These are phyloP conservation scores for Ptilonorhynchus violaceus DNA, from an alignment of 2,113 vertebrate genomes.

Conservation along the genomic window DNA sequence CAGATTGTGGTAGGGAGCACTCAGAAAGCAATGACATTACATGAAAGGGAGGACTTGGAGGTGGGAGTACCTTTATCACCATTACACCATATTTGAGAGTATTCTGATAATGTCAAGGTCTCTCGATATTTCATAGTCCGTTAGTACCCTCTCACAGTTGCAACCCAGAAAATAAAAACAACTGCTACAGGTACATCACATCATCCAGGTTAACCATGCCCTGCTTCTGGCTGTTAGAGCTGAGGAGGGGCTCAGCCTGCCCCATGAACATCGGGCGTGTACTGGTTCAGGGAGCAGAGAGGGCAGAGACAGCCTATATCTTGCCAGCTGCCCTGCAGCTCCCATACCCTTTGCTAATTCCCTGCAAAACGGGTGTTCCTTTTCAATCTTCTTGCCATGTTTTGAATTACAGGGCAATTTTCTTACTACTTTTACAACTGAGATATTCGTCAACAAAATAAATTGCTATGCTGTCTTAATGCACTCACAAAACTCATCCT, in stretches of 20 bases:
- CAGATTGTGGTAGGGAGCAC: neutral
- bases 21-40: neutral
- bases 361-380: neutral
- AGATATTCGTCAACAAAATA: neutral
- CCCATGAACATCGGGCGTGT: rapidly evolving
- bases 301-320: neutral
- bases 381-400: neutral
- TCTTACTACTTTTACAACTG: neutral
- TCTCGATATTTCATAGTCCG: neutral
- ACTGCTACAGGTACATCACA: neutral
- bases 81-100: neutral
- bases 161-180: neutral
- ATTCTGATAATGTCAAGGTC: neutral
- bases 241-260: neutral
- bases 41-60: neutral
- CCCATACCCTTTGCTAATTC: neutral
- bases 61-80: neutral
- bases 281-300: neutral
- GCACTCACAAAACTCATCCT: neutral
- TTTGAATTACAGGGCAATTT: neutral
- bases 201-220: neutral
- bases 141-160: neutral
- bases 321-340: neutral
- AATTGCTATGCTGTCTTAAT: neutral
- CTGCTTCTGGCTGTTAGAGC: neutral